A percentile compares a stretch with the other conserved stretches of the same genome.
These are phyloP conservation scores for Aulostomus chinensis DNA, from an alignment of 2,797 vertebrate genomes.

Conservation along the genomic window DNA sequence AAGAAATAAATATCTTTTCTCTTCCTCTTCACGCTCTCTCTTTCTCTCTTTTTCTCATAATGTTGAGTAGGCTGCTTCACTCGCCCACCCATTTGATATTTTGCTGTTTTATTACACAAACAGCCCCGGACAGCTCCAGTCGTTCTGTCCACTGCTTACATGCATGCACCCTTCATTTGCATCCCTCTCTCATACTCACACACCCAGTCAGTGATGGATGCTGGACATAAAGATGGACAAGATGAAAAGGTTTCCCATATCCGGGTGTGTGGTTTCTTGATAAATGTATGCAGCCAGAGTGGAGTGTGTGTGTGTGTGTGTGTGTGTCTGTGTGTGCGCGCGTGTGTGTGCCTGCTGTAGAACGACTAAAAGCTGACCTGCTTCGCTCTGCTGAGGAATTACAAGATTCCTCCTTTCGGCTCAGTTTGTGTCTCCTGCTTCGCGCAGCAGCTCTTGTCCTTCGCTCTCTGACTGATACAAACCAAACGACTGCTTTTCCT, in stretches of 20 bases:
- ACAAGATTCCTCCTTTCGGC: constrained; percentile 34
- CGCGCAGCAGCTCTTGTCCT: constrained; percentile 26
- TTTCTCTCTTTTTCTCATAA: constrained; percentile 29
- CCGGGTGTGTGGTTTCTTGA: constrained; percentile 61
- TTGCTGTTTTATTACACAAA: constrained; percentile 47
- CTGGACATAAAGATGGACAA: constrained; percentile 56
- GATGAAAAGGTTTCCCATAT: constrained; percentile 61
- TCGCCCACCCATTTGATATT: constrained; percentile 54
- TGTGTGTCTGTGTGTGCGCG: constrained; percentile 8
- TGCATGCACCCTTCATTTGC: constrained; percentile 29
- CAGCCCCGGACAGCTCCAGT: constrained; percentile 34
- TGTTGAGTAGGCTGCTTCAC: constrained; percentile 26
- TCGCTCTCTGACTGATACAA: constrained; percentile 10
- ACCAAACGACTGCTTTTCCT: constrained; percentile 24
- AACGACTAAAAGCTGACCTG: constrained; percentile 42
- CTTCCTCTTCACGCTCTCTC: neutral
- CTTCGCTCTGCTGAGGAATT: constrained; percentile 36
- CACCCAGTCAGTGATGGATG: constrained; percentile 70
- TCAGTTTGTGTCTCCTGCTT: constrained; percentile 34
- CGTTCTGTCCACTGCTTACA: constrained; percentile 41
- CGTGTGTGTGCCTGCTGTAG: constrained; percentile 28
- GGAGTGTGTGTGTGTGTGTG: constrained; percentile 19
- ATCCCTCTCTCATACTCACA: constrained; percentile 22
- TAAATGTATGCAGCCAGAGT: constrained; percentile 18
- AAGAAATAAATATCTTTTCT: constrained; percentile 28